phyloP scores from a whole-genome alignment of 2,888 invertebrate species.

The Omphaloscelis lunosa region DNA sequence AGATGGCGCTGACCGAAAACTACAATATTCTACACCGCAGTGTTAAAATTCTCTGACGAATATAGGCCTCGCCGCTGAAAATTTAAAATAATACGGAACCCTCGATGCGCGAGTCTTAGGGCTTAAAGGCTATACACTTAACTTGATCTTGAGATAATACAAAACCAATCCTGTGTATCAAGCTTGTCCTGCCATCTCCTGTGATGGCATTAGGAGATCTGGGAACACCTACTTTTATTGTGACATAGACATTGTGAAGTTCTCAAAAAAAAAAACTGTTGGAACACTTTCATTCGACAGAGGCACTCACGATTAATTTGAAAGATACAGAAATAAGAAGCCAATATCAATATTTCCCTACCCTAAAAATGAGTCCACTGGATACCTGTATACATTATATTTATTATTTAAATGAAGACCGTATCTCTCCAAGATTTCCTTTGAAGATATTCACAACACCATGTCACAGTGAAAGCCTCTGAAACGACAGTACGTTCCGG shows the following conservation, averaged over 20 bases:
- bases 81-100: no score
- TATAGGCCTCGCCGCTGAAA: no score
- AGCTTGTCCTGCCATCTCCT: not conserved
- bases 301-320: not conserved
- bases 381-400: slow-evolving; percentile 19
- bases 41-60: no score
- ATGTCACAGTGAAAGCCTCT: slow-evolving; percentile 7
- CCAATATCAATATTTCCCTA: not conserved
- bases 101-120: no score
- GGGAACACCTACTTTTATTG: not conserved
- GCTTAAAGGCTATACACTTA: no score
- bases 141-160: not conserved
- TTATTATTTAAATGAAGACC: slow-evolving; percentile 55
- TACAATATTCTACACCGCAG: no score
- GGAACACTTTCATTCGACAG: no score
- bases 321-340: not conserved
- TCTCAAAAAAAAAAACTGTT: no score
- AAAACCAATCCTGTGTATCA: not conserved
- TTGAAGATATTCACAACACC: slow-evolving; percentile 47
- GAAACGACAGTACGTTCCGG: slow-evolving; percentile 44
- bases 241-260: not conserved
- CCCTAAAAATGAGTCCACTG: not conserved
- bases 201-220: not conserved
- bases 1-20: no score
- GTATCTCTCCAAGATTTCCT: slow-evolving; percentile 31